phyloP scores from a whole-genome alignment of 2,113 vertebrate genomes.

The Bufo gargarizans region DNA sequence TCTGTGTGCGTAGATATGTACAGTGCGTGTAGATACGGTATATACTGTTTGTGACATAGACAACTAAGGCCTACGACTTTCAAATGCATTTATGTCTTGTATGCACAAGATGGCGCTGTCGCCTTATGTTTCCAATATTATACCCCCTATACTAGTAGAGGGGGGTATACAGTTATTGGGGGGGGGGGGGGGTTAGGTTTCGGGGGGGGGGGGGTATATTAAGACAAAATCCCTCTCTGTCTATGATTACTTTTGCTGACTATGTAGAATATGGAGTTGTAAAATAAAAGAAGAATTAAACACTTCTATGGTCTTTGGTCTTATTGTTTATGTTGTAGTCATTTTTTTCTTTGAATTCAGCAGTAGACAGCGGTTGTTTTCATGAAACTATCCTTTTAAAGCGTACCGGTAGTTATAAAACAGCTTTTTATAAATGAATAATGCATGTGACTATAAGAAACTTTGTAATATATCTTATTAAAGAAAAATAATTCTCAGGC shows the following conservation, averaged over 20 bases:
- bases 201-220: neutral
- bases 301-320: neutral
- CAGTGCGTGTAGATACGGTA: conserved; percentile 46
- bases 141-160: neutral
- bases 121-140: conserved; percentile 6
- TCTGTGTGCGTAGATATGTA: conserved; percentile 54
- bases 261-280: conserved; percentile 7
- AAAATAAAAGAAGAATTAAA: conserved; percentile 37
- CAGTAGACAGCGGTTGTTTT: too few species aligned
- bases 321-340: neutral
- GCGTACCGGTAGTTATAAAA: too few species aligned
- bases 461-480: too few species aligned
- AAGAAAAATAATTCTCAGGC: too few species aligned
- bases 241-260: conserved; percentile 6
- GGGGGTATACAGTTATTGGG: too few species aligned
- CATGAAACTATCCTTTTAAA: too few species aligned
- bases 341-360: too few species aligned
- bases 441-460: too few species aligned
- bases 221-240: neutral
- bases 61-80: conserved; percentile 26
- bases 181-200: neutral
- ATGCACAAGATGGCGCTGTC: conserved; percentile 25
- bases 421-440: too few species aligned
- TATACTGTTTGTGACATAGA: conserved; percentile 41
- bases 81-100: conserved; percentile 35